Evolutionary conservation across 1,140 invertebrate species (phyloP), one percentile per base, ranked within the genome.

Genomic region (Aleiodes sp.): DNA sequence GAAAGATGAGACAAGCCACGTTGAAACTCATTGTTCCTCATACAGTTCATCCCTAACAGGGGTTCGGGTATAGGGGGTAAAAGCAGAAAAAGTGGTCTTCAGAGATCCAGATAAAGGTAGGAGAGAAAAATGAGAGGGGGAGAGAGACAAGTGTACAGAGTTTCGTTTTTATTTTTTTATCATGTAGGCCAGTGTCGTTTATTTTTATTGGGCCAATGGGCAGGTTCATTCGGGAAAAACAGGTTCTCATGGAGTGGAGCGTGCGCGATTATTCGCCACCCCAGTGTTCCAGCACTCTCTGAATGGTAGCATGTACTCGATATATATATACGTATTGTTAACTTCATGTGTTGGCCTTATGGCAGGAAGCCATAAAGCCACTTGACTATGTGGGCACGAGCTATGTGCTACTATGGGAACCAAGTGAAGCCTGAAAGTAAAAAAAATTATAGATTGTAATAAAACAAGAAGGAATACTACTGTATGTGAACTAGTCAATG

Each of bases 1-100:
- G 80, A 84, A 82, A 81, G 77, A 82, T 81, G 81, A 81, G 73
- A 78, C 73, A 68, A 71, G 74, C 71, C 68, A 63, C 68, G 65
- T 70, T 64, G 67, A 75, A 68, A 69, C 35, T 72, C 74, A 80
- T 80, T 80, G 76, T 82, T 67, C 68, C 14, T 31, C 14, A n/a
- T n/a, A n/a, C n/a, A n/a, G n/a, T n/a, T n/a, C n/a, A 16, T 16
- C 46, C 46, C 16, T 19, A 12, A 12, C 19, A 10, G 12, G 12
- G 4, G 19, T n/a, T n/a, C n/a, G 19, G 14, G 46, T 12, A 24
- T 6, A 21, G 46, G 46, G 19, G 21, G 8, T 24, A 52, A 2
- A 2, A n/a, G n/a, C n/a, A n/a, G 7, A 26, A 52, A 52, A 52
- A 52, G 26, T 52, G 21, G 7, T 52, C 19, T 16, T 16, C 6